Conservation (phyloP, 2,888 invertebrate genomes). For the Ametastegia equiseti region DNA sequence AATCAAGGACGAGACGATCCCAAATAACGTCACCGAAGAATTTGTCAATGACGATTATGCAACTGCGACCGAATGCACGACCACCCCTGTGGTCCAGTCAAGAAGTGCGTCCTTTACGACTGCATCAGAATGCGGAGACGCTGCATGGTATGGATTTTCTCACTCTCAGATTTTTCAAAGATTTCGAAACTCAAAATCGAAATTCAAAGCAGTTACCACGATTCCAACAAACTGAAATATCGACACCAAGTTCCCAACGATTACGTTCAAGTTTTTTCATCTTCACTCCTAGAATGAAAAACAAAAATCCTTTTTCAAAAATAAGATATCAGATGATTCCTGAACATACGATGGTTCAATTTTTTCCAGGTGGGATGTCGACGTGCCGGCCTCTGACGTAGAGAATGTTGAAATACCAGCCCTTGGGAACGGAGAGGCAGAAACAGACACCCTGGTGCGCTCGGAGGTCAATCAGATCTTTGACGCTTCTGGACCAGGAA, state of each 20-base stretch:
- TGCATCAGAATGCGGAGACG: constrained; percentile 82
- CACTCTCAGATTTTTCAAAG: neutral
- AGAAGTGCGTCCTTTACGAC: constrained; percentile 84
- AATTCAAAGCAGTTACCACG: no score
- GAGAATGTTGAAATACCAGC: constrained; percentile 46
- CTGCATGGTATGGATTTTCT: constrained; percentile 44
- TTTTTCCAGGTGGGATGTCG: constrained; percentile 47
- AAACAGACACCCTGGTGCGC: constrained; percentile 17
- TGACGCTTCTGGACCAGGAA: neutral
- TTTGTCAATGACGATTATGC: constrained; percentile 80
- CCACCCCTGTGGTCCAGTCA: constrained; percentile 78
- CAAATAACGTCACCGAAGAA: constrained; percentile 74
- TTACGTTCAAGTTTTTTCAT: no score
- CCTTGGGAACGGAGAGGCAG: neutral
- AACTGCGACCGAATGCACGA: constrained; percentile 84
- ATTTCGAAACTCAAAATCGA: neutral
- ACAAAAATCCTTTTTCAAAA: neutral
- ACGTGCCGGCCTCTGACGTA: constrained; percentile 43
- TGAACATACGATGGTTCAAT: neutral
- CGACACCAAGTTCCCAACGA: no score
- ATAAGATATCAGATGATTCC: neutral
- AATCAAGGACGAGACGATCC: neutral
- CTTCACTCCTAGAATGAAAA: neutral
- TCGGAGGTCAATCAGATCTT: neutral
- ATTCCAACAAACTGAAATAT: no score